Evolutionary conservation across 2,797 vertebrate species (phyloP).

Genomic region (Poecilia velifera): DNA sequence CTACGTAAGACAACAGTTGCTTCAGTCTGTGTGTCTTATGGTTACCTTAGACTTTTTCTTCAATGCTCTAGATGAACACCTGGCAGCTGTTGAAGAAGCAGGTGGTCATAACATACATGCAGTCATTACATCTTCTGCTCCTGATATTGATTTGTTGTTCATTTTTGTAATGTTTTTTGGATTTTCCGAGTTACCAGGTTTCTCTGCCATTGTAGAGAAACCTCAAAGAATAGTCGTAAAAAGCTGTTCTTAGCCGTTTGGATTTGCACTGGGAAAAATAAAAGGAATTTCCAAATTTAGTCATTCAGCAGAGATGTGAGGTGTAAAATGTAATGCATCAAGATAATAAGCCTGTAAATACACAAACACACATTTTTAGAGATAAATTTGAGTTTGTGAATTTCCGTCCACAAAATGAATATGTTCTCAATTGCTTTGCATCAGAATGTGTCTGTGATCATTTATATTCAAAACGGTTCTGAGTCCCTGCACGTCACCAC

Average conservation of each 20-base stretch:
- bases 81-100: constrained; percentile 72
- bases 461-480: neutral
- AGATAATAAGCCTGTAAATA: too few species aligned
- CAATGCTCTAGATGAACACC: constrained; percentile 55
- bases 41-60: constrained; percentile 43
- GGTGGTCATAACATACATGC: constrained; percentile 70
- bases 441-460: neutral
- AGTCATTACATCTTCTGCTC: constrained; percentile 58
- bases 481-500: neutral
- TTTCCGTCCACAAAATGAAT: neutral
- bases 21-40: constrained; percentile 44
- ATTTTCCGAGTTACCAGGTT: constrained; percentile 32
- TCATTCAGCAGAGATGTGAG: neutral
- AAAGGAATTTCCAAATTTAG: neutral
- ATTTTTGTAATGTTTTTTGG: neutral
- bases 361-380: neutral
- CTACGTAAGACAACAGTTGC: constrained; percentile 22
- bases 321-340: neutral
- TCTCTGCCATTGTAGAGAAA: neutral
- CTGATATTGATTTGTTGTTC: constrained; percentile 45
- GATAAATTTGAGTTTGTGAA: neutral
- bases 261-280: neutral
- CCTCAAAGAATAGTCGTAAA: neutral
- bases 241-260: constrained; percentile 4
- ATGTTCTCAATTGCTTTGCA: neutral